A percentile compares a stretch with the other conserved stretches of the same genome.
These are phyloP conservation scores for Channa striata DNA, from an alignment of 2,797 vertebrate genomes.

Conservation along the genomic window DNA sequence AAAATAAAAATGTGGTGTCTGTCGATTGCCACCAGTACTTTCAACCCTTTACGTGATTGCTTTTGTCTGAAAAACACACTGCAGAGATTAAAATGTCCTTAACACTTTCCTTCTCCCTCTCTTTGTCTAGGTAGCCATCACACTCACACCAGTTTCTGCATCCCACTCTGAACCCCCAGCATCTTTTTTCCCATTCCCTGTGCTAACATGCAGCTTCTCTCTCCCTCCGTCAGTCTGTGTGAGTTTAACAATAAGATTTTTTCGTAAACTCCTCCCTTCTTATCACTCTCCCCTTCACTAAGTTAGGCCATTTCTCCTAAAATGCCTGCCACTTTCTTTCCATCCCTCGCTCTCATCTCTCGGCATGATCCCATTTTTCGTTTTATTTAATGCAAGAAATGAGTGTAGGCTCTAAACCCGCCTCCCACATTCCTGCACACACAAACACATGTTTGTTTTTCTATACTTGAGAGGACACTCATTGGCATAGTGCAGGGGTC, in stretches of 20 bases:
- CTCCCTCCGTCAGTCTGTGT: constrained; percentile 26
- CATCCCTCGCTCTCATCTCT: constrained; percentile 24
- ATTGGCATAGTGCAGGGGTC: too few relatives aligned
- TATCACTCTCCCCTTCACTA: constrained; percentile 29
- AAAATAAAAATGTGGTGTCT: too few relatives aligned
- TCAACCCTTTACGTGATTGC: constrained; percentile 3
- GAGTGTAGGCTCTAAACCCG: constrained; percentile 56
- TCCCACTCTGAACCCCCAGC: constrained; percentile 19
- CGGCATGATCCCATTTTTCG: constrained; percentile 26
- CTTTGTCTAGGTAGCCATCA: constrained; percentile 49
- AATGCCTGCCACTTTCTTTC: constrained; percentile 16
- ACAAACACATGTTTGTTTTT: too few relatives aligned
- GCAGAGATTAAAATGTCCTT: constrained; percentile 48
- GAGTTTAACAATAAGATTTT: constrained; percentile 39
- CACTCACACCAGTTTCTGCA: constrained; percentile 70
- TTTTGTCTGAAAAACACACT: constrained; percentile 57
- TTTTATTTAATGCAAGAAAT: constrained; percentile 44
- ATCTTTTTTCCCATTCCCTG: constrained; percentile 25
- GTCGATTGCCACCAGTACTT: too few relatives aligned
- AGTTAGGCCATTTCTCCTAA: constrained; percentile 22
- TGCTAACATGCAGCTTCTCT: constrained; percentile 28
- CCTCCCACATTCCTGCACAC: constrained; percentile 62
- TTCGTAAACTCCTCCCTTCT: constrained; percentile 39
- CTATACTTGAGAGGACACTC: too few relatives aligned
- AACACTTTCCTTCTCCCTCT: constrained; percentile 16